These are phyloP conservation scores for Athene cunicularia DNA, from an alignment of 2,113 vertebrate genomes.

Conservation along the genomic window DNA sequence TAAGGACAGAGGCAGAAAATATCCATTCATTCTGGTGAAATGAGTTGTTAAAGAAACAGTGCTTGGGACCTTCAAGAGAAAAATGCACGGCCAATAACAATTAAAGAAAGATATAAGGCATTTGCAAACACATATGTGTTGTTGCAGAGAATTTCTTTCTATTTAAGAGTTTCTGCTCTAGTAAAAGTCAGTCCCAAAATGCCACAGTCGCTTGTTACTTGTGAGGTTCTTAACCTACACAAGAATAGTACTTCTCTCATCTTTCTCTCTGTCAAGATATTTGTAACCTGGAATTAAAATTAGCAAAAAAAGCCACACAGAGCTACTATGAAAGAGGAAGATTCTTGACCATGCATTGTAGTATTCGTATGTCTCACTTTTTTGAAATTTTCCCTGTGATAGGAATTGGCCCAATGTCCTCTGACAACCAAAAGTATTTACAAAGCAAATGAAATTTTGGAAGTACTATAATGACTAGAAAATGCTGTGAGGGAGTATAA, in stretches of 20 bases:
- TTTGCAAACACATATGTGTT: background rate
- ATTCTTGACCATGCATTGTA: background rate
- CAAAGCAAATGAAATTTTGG: conserved; percentile 9
- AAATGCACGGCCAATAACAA: background rate
- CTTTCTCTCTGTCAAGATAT: background rate
- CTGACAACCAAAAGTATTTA: background rate
- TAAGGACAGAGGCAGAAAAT: background rate
- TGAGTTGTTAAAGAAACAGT: background rate
- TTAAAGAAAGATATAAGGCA: background rate
- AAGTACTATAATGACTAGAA: background rate
- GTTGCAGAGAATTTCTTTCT: background rate
- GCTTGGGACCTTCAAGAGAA: background rate
- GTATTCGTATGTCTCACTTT: background rate
- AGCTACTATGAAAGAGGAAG: background rate
- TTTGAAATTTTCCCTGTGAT: background rate
- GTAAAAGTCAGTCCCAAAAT: background rate
- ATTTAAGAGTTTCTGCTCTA: background rate
- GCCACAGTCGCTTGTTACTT: background rate
- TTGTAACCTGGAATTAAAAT: background rate
- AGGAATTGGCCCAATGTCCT: background rate
- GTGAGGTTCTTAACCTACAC: background rate
- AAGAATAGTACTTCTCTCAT: background rate
- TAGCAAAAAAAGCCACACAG: background rate
- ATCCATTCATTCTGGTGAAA: background rate
- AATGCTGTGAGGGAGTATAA: background rate